These are phyloP conservation scores for Solenopsis fugax DNA, from an alignment of 1,140 invertebrate species.

Conservation along the genomic window DNA sequence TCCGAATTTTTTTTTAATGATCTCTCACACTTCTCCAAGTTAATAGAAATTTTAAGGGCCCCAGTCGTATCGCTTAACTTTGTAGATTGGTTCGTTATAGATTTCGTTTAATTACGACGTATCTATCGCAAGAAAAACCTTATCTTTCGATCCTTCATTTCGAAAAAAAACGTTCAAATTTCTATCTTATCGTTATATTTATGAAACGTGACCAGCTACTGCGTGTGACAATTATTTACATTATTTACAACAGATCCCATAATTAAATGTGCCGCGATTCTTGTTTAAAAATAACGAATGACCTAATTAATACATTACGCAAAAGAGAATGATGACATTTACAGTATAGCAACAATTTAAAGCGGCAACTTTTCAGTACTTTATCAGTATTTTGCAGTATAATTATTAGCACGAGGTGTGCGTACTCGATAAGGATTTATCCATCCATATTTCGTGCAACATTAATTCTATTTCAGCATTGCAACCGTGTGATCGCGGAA, in stretches of 20 bases:
- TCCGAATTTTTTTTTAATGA: constrained; percentile 68
- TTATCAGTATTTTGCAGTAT: not conserved
- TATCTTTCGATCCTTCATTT: constrained; percentile 39
- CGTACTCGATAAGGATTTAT: not conserved
- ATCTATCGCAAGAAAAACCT: constrained; percentile 19
- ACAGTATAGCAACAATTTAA: not conserved
- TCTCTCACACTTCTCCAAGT: constrained; percentile 9
- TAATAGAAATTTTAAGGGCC: constrained; percentile 69
- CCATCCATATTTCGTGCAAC: not conserved
- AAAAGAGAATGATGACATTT: not conserved
- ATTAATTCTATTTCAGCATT: constrained; percentile 14
- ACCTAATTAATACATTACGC: not conserved
- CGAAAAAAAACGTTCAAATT: not conserved
- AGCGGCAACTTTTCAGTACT: not conserved
- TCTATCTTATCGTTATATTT: not conserved
- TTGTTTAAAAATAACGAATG: constrained; percentile 3
- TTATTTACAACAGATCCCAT: not conserved
- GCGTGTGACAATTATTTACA: not conserved
- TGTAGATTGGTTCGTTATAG: constrained; percentile 34
- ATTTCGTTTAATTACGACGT: constrained; percentile 43
- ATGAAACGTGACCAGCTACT: not conserved
- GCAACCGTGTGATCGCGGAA: constrained; percentile 21
- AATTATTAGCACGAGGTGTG: not conserved
- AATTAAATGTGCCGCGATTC: not conserved
- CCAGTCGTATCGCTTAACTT: constrained; percentile 11